Evolutionary conservation across 2,888 invertebrate genomes (phyloP).

Genomic region (Drosophila nigricruria): DNA sequence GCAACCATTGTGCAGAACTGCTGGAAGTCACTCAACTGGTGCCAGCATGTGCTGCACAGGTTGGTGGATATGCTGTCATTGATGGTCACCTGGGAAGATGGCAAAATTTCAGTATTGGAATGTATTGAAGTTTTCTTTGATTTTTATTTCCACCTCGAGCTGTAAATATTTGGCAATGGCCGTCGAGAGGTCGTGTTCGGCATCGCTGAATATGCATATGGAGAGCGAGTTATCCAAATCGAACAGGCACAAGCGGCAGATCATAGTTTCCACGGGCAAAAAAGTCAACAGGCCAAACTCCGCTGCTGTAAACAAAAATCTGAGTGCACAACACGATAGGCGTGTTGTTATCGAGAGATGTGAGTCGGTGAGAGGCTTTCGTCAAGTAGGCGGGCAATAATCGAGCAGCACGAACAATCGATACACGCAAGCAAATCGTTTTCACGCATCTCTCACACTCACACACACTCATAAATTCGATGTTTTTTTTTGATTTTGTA

Average conservation of each 20-base stretch:
- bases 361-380: conserved; percentile 7
- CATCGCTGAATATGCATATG: conserved; percentile 52
- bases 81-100: conserved; percentile 42
- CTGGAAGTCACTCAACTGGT: conserved; percentile 59
- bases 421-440: not conserved
- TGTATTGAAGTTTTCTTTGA: not conserved
- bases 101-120: not conserved
- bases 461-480: conserved; percentile 5
- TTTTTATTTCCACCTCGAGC: conserved; percentile 38
- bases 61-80: conserved; percentile 64
- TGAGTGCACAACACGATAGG: conserved; percentile 13
- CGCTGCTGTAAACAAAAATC: conserved; percentile 21
- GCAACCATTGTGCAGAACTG: conserved; percentile 66
- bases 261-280: conserved; percentile 47
- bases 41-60: conserved; percentile 62
- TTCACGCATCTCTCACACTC: not conserved
- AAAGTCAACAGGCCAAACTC: conserved; percentile 10
- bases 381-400: conserved; percentile 2
- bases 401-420: conserved; percentile 20
- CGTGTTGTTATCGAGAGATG: conserved; percentile 24
- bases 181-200: conserved; percentile 45
- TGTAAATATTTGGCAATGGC: conserved; percentile 54
- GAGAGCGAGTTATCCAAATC: conserved; percentile 43
- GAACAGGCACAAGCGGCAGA: conserved; percentile 74
- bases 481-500: conserved; percentile 7